These are phyloP conservation scores for Mayetiola destructor DNA, from an alignment of 2,888 invertebrate genomes.

Conservation along the genomic window DNA sequence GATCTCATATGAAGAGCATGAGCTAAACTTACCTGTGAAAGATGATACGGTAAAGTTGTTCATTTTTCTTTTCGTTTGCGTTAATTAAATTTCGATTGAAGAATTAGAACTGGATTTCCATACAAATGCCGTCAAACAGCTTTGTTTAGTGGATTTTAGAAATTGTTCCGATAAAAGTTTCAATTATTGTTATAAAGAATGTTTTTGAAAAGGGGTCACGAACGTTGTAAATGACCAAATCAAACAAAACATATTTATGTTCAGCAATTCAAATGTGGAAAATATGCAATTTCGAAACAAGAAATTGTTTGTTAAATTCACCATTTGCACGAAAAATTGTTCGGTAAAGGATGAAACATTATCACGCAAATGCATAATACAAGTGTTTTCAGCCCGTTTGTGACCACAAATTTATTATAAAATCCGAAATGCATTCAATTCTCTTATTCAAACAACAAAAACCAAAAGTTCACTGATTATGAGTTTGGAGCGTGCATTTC, in stretches of 20 bases:
- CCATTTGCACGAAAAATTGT: neutral
- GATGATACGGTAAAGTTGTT: neutral
- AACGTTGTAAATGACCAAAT: neutral
- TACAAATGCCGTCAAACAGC: neutral
- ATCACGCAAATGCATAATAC: constrained; percentile 10
- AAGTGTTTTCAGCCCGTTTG: no score
- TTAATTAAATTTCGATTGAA: constrained; percentile 6
- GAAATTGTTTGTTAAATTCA: neutral
- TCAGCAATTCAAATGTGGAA: neutral
- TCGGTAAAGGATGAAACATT: neutral
- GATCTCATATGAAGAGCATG: no score
- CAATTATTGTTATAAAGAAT: neutral
- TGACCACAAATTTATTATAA: no score
- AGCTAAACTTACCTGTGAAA: no score
- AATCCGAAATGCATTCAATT: no score
- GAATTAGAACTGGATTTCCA: no score
- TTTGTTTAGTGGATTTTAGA: neutral
- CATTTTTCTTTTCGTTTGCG: neutral
- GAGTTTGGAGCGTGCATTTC: no score
- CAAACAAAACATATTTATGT: neutral
- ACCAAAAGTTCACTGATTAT: no score
- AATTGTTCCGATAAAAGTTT: neutral
- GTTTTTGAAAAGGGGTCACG: neutral
- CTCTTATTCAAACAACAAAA: no score
- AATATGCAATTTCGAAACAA: neutral